Percentiles rank a stretch among this genome's conserved stretches.
phyloP scores from a whole-genome alignment of 2,888 invertebrate species.

The Muschampia plurimacula region DNA sequence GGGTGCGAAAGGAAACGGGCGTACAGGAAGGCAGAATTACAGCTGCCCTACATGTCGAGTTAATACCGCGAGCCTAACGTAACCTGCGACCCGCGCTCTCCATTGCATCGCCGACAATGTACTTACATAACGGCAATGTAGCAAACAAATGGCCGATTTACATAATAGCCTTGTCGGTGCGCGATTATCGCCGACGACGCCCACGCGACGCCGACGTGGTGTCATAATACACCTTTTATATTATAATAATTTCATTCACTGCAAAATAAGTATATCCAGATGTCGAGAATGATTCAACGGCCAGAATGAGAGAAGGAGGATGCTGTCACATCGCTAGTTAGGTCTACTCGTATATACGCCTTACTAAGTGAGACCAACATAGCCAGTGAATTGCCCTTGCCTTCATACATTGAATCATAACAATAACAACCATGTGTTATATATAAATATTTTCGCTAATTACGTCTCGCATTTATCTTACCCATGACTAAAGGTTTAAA shows the following conservation, averaged over 20 bases:
- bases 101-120: constrained; percentile 70
- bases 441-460: too few species aligned
- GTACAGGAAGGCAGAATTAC: constrained; percentile 12
- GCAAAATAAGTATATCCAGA: neutral
- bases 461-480: too few species aligned
- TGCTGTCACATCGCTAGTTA: neutral
- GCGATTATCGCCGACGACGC: constrained; percentile 67
- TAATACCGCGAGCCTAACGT: constrained; percentile 57
- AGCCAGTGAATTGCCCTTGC: neutral
- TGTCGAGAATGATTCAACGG: constrained; percentile 15
- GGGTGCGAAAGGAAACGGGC: constrained; percentile 5
- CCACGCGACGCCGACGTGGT: constrained; percentile 55
- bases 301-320: constrained; percentile 1
- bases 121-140: constrained; percentile 74
- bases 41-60: constrained; percentile 31
- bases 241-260: constrained; percentile 35
- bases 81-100: constrained; percentile 78
- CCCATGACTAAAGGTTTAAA: too few species aligned
- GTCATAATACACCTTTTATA: constrained; percentile 46
- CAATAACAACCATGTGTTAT: too few species aligned
- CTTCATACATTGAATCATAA: neutral
- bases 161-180: constrained; percentile 76
- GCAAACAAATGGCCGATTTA: constrained; percentile 79
- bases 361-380: neutral
- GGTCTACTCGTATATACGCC: neutral